Evolutionary conservation across 2,113 vertebrate genomes (phyloP).

Genomic region (Peromyscus maniculatus): DNA sequence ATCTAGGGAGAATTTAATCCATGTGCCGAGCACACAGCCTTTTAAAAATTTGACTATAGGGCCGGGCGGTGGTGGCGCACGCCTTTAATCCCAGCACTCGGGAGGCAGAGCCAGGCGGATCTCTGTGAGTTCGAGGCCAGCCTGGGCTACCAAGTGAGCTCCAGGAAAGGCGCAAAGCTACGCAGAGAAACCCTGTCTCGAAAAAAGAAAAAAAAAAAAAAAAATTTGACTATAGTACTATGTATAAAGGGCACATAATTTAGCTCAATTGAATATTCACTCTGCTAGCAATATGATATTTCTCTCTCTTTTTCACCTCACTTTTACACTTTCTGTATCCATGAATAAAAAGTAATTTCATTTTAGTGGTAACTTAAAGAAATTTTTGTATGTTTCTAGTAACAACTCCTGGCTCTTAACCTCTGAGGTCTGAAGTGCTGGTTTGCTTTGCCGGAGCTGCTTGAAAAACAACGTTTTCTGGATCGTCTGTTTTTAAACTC

Average conservation of each 20-base stretch:
- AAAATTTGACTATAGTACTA: not conserved
- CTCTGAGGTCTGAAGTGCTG: slow-evolving; percentile 23
- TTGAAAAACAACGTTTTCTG: slow-evolving; percentile 29
- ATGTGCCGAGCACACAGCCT: slow-evolving; percentile 8
- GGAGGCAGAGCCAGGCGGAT: too few relatives aligned
- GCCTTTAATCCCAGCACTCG: too few relatives aligned
- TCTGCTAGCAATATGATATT: slow-evolving; percentile 44
- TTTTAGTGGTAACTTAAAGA: slow-evolving; percentile 3
- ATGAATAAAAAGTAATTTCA: slow-evolving; percentile 50
- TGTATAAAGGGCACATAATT: slow-evolving; percentile 40
- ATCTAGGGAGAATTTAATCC: slow-evolving; percentile 38
- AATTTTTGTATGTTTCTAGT: slow-evolving; percentile 8
- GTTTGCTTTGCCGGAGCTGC: slow-evolving; percentile 40
- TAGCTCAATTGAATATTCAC: slow-evolving; percentile 49
- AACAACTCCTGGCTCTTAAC: not conserved
- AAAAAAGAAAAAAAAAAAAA: too few relatives aligned
- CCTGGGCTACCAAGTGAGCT: too few relatives aligned
- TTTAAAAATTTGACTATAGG: slow-evolving; percentile 13
- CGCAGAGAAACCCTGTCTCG: too few relatives aligned
- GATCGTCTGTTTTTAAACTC: slow-evolving; percentile 53
- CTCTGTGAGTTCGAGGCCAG: too few relatives aligned
- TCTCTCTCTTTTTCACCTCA: slow-evolving; percentile 47
- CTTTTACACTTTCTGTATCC: slow-evolving; percentile 34
- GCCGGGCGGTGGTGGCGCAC: too few relatives aligned
- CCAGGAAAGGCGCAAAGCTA: too few relatives aligned